phyloP scores from a whole-genome alignment of 2,113 vertebrate genomes.

The Arvicanthis niloticus region DNA sequence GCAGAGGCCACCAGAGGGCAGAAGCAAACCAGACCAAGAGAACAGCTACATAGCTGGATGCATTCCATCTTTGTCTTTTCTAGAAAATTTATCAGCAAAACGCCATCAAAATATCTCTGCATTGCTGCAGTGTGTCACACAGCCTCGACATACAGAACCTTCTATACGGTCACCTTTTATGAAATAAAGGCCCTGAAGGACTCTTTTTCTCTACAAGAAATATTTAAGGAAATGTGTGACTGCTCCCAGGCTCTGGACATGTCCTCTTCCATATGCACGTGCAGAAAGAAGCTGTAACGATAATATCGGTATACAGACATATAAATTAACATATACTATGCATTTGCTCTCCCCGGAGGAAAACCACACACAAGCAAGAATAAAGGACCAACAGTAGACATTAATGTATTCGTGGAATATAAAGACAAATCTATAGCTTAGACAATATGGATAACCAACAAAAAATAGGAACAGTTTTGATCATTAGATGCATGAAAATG shows the following conservation, averaged over 20 bases:
- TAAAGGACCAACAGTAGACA: not conserved
- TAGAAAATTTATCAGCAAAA: not conserved
- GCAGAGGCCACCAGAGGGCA: conserved; percentile 2
- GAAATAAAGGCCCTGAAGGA: not conserved
- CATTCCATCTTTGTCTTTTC: not conserved
- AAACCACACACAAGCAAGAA: not conserved
- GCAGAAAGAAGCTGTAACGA: not conserved
- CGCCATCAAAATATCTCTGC: not conserved
- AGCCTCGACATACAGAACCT: not conserved
- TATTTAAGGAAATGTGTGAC: not conserved
- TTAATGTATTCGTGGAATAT: not conserved
- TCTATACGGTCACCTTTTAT: too few relatives aligned
- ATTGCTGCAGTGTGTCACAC: not conserved
- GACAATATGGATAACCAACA: not conserved
- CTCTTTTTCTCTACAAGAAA: not conserved
- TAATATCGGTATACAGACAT: not conserved
- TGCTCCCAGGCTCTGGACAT: not conserved
- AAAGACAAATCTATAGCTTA: conserved; percentile 20
- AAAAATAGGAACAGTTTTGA: conserved; percentile 19
- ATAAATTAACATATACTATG: not conserved
- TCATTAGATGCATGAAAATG: not conserved
- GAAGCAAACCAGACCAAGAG: not conserved
- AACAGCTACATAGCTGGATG: not conserved
- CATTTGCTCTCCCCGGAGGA: not conserved
- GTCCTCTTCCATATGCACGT: not conserved